Conservation (phyloP, 2,797 vertebrate species). For the Malacoctenus gilli region DNA sequence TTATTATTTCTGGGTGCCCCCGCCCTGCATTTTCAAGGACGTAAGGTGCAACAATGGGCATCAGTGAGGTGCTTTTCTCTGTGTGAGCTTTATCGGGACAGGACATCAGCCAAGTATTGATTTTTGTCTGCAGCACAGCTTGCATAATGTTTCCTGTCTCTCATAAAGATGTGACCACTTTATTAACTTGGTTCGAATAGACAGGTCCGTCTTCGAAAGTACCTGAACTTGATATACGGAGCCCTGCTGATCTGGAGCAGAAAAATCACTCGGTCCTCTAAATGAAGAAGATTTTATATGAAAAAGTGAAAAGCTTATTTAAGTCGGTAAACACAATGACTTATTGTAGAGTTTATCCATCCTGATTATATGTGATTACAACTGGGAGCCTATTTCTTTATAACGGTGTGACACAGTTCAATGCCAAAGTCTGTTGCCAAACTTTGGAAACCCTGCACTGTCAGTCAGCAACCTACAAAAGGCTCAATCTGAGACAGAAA, state of each 20-base stretch:
- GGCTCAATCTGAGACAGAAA: constrained; percentile 22
- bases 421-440: constrained; percentile 18
- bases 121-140: constrained; percentile 54
- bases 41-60: constrained; percentile 76
- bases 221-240: not conserved
- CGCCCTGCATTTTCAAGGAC: constrained; percentile 73
- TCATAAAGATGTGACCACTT: constrained; percentile 37
- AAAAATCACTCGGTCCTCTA: too few species aligned
- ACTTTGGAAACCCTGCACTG: constrained; percentile 3
- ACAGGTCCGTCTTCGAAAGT: too few species aligned
- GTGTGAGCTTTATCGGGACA: constrained; percentile 51
- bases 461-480: constrained; percentile 26
- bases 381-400: too few species aligned
- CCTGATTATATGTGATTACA: too few species aligned
- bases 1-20: constrained; percentile 65
- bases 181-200: constrained; percentile 25
- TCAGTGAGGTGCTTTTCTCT: constrained; percentile 33
- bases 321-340: too few species aligned
- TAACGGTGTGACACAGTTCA: not conserved
- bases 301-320: too few species aligned
- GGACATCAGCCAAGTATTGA: constrained; percentile 71
- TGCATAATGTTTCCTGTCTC: constrained; percentile 42
- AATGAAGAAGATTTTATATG: too few species aligned
- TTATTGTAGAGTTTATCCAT: too few species aligned
- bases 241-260: constrained; percentile 1